A percentile compares a stretch with the other conserved stretches of the same genome.
Evolutionary conservation across 2,113 vertebrate genomes (phyloP).

Genomic region (Laticauda laticaudata): DNA sequence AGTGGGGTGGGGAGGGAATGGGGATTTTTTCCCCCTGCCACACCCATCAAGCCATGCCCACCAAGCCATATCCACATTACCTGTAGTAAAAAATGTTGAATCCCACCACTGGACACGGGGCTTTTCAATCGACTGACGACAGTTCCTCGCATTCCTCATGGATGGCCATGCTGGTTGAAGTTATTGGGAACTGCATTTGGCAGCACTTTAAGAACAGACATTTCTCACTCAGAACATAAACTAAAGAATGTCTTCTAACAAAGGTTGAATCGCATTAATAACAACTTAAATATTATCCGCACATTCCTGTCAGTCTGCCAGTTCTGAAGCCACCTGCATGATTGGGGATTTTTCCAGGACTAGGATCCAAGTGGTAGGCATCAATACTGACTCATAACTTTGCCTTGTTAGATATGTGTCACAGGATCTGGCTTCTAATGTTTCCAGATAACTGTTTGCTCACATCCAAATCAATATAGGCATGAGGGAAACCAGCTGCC

Average conservation of each 20-base stretch:
- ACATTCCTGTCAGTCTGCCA: not conserved
- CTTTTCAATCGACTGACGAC: not conserved
- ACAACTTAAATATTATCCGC: not conserved
- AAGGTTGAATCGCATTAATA: not conserved
- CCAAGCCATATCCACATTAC: too few species aligned
- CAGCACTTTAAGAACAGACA: not conserved
- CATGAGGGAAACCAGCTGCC: not conserved
- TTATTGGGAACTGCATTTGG: not conserved
- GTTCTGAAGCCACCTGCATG: fast-evolving
- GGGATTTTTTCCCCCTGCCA: too few species aligned
- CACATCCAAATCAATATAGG: slow-evolving; percentile 17
- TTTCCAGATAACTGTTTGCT: slow-evolving; percentile 14
- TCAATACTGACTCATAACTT: not conserved
- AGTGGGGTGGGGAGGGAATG: too few species aligned
- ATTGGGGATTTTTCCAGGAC: not conserved
- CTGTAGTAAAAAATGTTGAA: too few species aligned
- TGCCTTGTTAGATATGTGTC: not conserved
- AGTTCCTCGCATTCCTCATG: not conserved
- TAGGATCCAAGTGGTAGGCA: not conserved
- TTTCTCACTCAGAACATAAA: not conserved
- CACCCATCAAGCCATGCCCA: too few species aligned
- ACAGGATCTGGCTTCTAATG: not conserved
- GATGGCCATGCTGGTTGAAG: not conserved
- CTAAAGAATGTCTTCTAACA: not conserved
- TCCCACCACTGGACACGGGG: not conserved